Conservation (phyloP, 2,797 vertebrate genomes). For the Lacerta viridis region DNA sequence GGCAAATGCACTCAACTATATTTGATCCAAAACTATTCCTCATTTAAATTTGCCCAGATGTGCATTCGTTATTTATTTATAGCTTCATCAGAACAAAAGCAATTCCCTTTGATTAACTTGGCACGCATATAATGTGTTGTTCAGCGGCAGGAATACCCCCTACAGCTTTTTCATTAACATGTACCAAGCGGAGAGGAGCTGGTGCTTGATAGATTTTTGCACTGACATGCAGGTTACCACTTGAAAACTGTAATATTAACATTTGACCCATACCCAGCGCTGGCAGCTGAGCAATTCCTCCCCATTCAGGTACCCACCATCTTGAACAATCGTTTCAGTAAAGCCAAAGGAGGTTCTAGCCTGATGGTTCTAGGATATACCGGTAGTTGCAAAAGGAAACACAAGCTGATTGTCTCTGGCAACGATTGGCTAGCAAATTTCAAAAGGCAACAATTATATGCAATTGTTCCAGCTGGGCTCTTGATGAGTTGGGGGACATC, state of each 20-base stretch:
- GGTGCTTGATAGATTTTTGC: background rate
- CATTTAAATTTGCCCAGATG: conserved; percentile 5
- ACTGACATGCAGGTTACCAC: conserved; percentile 6
- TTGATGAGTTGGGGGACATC: background rate
- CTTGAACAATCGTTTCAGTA: background rate
- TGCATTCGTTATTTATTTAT: conserved; percentile 14
- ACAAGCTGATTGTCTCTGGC: too few relatives aligned
- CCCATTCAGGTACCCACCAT: background rate
- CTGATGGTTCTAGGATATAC: background rate
- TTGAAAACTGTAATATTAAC: background rate
- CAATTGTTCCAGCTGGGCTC: background rate
- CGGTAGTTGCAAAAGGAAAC: background rate
- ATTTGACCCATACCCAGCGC: background rate
- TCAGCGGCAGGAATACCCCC: background rate
- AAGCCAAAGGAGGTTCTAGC: background rate
- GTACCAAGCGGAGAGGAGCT: background rate
- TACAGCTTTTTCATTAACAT: background rate
- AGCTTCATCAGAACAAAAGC: conserved; percentile 27
- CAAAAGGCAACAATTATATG: background rate
- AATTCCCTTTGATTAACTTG: conserved; percentile 16
- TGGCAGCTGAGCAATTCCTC: background rate
- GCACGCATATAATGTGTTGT: background rate
- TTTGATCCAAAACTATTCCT: background rate
- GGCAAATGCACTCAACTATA: background rate
- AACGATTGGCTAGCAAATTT: background rate